These are phyloP conservation scores for Conops quadrifasciatus DNA, from an alignment of 2,888 invertebrate species.

Conservation along the genomic window DNA sequence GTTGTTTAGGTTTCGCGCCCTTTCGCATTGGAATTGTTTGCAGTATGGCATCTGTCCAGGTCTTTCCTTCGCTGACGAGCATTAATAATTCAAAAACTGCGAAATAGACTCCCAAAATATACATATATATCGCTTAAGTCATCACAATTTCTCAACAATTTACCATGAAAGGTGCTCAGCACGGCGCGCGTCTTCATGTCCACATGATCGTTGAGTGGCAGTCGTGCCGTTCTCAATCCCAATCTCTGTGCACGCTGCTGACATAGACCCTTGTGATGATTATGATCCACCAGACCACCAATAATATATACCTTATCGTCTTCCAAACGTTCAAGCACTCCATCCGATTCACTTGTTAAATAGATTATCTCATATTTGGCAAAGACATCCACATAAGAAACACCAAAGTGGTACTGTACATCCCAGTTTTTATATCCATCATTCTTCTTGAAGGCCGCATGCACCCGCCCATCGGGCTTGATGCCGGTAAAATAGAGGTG, in stretches of 20 bases:
- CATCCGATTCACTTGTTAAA: slow-evolving; percentile 92
- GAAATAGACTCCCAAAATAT: slow-evolving; percentile 54
- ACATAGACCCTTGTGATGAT: slow-evolving; percentile 93
- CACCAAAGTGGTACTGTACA: slow-evolving; percentile 76
- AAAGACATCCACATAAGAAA: slow-evolving; percentile 76
- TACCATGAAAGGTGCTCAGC: slow-evolving; percentile 94
- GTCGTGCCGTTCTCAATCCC: slow-evolving; percentile 80
- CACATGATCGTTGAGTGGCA: slow-evolving; percentile 90
- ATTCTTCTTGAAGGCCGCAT: slow-evolving; percentile 79
- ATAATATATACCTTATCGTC: slow-evolving; percentile 88
- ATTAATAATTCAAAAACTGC: slow-evolving; percentile 86
- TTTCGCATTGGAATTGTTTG: slow-evolving; percentile 81
- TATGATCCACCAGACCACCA: slow-evolving; percentile 98
- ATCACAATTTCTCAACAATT: background rate
- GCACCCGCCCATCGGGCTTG: slow-evolving; percentile 72
- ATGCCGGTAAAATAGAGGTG: slow-evolving; percentile 86
- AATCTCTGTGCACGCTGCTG: slow-evolving; percentile 81
- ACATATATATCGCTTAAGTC: no score
- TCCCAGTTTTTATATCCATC: slow-evolving; percentile 94
- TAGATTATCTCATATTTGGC: slow-evolving; percentile 84
- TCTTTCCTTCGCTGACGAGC: slow-evolving; percentile 76
- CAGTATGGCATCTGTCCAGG: slow-evolving; percentile 82
- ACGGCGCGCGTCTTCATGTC: slow-evolving; percentile 93
- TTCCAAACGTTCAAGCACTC: slow-evolving; percentile 78
- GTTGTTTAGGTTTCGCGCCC: slow-evolving; percentile 69